Base-by-base conservation (phyloP, 2,113 vertebrate species). In the Chaenocephalus aceratus region DNA sequence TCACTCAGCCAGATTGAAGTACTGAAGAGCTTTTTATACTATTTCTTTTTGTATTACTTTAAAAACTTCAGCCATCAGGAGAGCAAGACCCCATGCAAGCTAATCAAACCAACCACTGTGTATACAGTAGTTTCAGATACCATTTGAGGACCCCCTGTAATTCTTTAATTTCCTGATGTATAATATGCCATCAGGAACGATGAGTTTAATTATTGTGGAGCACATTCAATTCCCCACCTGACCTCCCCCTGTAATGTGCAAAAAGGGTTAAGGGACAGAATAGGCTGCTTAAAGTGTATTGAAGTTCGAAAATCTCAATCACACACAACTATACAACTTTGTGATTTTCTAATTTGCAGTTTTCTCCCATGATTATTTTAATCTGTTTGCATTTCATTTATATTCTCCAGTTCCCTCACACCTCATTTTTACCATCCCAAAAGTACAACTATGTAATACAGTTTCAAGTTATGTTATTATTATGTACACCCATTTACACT, bases 341-440 rank as follows among this genome's bases (percentile, higher is more conserved):
- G 10, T 26, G 60, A 15, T 34, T 52, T 60, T 61, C 46, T 59
- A 30, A 12, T 15, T 30, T 21, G 10, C 53, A 18, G 23, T 41
- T 41, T 41, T 26, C 15, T 48, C 52, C 16, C 14, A 9, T 3
- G 18, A 7, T 5, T 52, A 16, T 30, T 30, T 15, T 52, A 14
- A 41, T 49, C n/a, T 58, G 26, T 69, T 53, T 49, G 14, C 45
- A 18, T 18, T 13, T 21, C 60, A 60, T 81, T 64, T 52, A 12
- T 16, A 16, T 64, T 54, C 51, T n/a, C 21, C 30, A 30, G 30
- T 30, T 30, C 30, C 30, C 10, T 46, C 21, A 26, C 45, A 6
- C 14, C 52, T 10, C n/a, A 53, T 46, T 10, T 60, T 54, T 78
- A 86, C 48, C 41, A 34, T 58, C 57, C 64, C 64, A 51, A 16